Percentiles rank a stretch among this genome's conserved stretches.
Conservation (phyloP, 2,113 vertebrate genomes). For the pig (Sus scrofa) region T2T-Sscrofa CM000824.6:124802501-124803000, state of each 20-base stretch:
- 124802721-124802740: constrained; percentile 1
- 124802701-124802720: background rate
- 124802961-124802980: constrained; percentile 51
- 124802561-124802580: background rate
- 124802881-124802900: constrained; percentile 4
- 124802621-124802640: background rate
- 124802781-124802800: background rate
- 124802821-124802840: background rate
- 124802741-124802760: background rate
- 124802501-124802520: background rate
- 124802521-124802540: background rate
- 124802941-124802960: constrained; percentile 9
- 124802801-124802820: constrained; percentile 46
- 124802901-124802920: constrained; percentile 17
- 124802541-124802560: constrained; percentile 30
- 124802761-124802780: background rate
- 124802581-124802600: constrained; percentile 29
- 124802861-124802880: constrained; percentile 29
- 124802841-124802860: constrained; percentile 34
- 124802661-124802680: background rate
- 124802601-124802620: constrained; percentile 12
- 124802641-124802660: constrained; percentile 61
- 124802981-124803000: background rate
- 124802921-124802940: constrained; percentile 35
- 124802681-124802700: constrained; percentile 16